Evolutionary conservation across 2,797 vertebrate genomes (phyloP), one percentile per base, ranked within the genome.

Genomic region (Lophura swinhoii): DNA sequence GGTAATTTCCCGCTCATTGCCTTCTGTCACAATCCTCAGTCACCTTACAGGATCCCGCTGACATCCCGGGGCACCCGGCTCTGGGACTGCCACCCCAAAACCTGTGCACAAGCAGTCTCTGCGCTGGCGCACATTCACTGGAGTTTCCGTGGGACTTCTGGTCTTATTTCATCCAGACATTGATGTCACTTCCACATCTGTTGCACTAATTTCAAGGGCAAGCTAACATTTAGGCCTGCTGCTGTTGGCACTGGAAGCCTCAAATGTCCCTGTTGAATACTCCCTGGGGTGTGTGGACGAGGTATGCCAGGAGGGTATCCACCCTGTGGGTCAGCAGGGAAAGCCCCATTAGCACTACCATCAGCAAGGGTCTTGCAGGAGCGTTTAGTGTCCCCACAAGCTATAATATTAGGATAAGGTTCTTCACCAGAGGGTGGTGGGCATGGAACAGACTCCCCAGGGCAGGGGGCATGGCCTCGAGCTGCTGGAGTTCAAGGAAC

Each of bases 171-270:
- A 70, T n/a, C 12, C 4, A 23, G 43, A 28, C 1, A 1, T 20
- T 91, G 62, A 37, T 46, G 62, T 43, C 41, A 3, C 78, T 74
- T 74, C 44, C 6, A 8, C 71, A 35, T 23, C 84, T 35, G 20
- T 49, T 76, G 48, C 16, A 39, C 64, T 49, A 79, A 77, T 62
- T 11, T 49, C 60, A 62, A 66, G 26, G 7, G 4, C 53, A 85
- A 68, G 49, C 12, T 48, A 88, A 58, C 6, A 16, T 31, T 41
- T 2, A 11, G 28, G 37, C 46, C 21, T 0, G 0, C 3, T 2
- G 0, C 9, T 72, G 56, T 72, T 21, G 12, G 11, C 29, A 29
- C 37, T 28, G 59, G 35, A 39, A 63, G 37, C 12, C 60, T 41
- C 26, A 9, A 20, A 56, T 29, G 60, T 29, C 16, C 39, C 37